Conservation (phyloP, 2,113 vertebrate genomes). For the Aviceda subcristata region DNA sequence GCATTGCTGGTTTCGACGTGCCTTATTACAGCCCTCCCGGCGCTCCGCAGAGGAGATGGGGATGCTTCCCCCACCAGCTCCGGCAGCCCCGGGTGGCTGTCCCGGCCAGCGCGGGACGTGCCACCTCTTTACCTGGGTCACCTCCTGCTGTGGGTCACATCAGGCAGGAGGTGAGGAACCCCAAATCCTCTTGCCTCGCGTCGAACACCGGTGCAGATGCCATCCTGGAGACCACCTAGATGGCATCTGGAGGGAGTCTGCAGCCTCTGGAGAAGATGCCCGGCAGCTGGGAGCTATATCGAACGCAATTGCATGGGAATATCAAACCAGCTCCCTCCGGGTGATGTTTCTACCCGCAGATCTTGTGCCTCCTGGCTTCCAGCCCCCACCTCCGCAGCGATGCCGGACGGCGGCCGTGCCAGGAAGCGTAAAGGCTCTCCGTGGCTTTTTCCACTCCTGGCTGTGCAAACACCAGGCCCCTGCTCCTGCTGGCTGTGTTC, state of each 20-base stretch:
- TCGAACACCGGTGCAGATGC: accelerated
- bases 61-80: background rate
- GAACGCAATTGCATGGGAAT: accelerated
- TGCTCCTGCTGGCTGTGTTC: background rate
- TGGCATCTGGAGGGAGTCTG: background rate
- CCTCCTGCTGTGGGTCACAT: background rate
- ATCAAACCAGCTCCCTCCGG: background rate
- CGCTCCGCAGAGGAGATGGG: background rate
- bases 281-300: background rate
- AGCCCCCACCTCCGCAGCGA: background rate
- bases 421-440: background rate
- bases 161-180: background rate
- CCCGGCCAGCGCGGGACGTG: accelerated
- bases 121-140: background rate
- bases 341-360: background rate
- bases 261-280: background rate
- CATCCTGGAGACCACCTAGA: background rate
- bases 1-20: accelerated
- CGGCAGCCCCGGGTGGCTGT: background rate
- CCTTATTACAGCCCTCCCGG: background rate
- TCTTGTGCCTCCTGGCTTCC: background rate
- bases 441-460: background rate
- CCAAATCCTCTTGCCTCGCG: background rate
- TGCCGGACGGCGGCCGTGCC: accelerated
- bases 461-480: background rate